Evolutionary conservation across 2,113 vertebrate genomes (phyloP).

Genomic region (Burhinus oedicnemus): DNA sequence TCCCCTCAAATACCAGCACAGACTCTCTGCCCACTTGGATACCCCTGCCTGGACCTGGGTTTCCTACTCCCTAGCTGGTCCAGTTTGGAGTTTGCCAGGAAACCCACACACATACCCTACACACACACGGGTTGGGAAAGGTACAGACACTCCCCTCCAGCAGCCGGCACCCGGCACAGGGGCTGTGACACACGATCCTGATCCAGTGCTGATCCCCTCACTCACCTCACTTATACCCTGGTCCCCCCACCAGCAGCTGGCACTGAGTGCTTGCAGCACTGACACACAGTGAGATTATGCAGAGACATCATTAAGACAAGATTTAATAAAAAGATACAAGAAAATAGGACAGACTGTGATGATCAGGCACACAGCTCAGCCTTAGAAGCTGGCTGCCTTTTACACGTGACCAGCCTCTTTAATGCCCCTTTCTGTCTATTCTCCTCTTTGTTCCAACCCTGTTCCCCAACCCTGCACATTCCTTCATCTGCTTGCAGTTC

Average conservation of each 20-base stretch:
- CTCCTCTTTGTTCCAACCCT: not conserved
- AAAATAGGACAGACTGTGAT: not conserved
- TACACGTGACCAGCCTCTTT: accelerated
- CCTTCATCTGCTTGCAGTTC: not conserved
- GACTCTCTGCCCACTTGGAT: not conserved
- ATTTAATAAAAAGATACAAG: not conserved
- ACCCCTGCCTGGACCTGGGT: not conserved
- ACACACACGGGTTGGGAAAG: accelerated
- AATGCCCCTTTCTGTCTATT: not conserved
- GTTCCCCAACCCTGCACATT: not conserved
- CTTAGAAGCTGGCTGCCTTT: not conserved
- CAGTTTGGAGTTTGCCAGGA: not conserved
- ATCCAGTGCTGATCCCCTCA: not conserved
- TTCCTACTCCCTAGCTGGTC: accelerated
- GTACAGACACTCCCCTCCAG: not conserved
- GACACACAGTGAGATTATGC: not conserved
- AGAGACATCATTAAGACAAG: not conserved
- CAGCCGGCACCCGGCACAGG: accelerated
- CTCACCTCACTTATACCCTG: not conserved
- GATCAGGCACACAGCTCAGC: not conserved
- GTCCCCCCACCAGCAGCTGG: not conserved
- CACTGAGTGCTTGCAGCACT: not conserved
- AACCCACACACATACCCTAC: accelerated
- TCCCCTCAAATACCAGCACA: not conserved
- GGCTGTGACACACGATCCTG: not conserved